Evolutionary conservation across 2,113 vertebrate genomes (phyloP).

Genomic region (Verasper variegatus): DNA sequence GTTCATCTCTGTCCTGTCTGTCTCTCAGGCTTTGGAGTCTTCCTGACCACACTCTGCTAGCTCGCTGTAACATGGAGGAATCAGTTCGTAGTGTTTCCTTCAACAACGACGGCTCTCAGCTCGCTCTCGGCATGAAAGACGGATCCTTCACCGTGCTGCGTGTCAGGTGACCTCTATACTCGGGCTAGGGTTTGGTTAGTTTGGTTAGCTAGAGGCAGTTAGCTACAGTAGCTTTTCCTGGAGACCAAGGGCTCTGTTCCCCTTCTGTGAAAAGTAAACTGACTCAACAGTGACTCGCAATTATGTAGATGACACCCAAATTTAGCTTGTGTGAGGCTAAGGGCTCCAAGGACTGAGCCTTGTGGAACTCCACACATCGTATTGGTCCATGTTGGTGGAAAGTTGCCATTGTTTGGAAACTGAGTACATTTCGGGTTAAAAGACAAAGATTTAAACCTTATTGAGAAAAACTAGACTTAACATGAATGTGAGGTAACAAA

Average conservation of each 20-base stretch:
- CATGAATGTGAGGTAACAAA: neutral
- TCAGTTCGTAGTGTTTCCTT: slow-evolving; percentile 93
- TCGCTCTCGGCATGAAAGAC: slow-evolving; percentile 97
- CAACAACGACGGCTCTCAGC: slow-evolving; percentile 93
- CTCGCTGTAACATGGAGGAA: slow-evolving; percentile 98
- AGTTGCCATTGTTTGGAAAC: no score
- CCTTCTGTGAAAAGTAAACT: no score
- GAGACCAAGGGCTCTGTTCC: no score
- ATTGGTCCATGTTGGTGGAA: no score
- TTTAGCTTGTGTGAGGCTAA: neutral
- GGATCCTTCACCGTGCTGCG: slow-evolving; percentile 98
- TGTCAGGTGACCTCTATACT: slow-evolving; percentile 84
- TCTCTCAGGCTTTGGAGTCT: slow-evolving; percentile 92
- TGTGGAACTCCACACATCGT: neutral
- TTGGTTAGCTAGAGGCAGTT: neutral
- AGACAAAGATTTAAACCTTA: no score
- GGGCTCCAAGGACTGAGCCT: neutral
- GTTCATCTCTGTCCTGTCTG: neutral
- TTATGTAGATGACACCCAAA: no score
- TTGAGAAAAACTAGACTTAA: no score
- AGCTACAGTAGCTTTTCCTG: neutral
- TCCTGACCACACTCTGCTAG: slow-evolving; percentile 92
- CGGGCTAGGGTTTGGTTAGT: neutral
- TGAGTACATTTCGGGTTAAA: no score
- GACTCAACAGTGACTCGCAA: no score